These are phyloP conservation scores for Silurus aristotelis DNA, from an alignment of 2,797 vertebrate genomes.

Conservation along the genomic window DNA sequence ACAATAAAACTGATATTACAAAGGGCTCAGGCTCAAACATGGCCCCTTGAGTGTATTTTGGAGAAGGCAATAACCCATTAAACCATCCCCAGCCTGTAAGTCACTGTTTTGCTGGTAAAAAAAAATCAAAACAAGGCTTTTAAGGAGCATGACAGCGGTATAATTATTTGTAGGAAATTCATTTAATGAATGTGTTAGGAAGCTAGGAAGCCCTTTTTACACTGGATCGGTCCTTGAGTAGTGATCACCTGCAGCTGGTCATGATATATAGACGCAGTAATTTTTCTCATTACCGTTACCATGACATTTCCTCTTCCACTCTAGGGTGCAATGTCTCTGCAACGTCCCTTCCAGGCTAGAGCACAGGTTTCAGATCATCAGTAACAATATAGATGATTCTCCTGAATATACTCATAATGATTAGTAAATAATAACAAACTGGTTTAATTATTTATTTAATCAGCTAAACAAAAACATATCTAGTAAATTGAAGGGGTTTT, in stretches of 20 bases:
- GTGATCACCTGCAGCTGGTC: constrained; percentile 8
- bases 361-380: background rate
- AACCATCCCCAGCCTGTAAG: constrained; percentile 45
- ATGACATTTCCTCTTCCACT: constrained; percentile 1
- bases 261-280: background rate
- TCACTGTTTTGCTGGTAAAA: constrained; percentile 43
- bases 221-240: constrained; percentile 9
- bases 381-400: background rate
- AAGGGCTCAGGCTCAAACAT: constrained; percentile 46
- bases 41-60: constrained; percentile 43
- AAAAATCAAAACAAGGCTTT: constrained; percentile 36
- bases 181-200: constrained; percentile 11
- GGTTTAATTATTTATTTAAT: background rate
- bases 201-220: background rate
- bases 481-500: background rate
- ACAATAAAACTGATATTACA: constrained; percentile 57
- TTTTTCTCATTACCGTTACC: constrained; percentile 14
- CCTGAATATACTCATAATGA: background rate
- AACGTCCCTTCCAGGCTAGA: background rate
- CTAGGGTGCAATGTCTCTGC: background rate
- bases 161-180: constrained; percentile 21
- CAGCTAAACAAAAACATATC: background rate
- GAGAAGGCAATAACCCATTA: constrained; percentile 54
- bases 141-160: constrained; percentile 4
- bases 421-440: background rate